These are phyloP conservation scores for Whitmania pigra DNA, from an alignment of 1,140 invertebrate genomes.

Conservation along the genomic window DNA sequence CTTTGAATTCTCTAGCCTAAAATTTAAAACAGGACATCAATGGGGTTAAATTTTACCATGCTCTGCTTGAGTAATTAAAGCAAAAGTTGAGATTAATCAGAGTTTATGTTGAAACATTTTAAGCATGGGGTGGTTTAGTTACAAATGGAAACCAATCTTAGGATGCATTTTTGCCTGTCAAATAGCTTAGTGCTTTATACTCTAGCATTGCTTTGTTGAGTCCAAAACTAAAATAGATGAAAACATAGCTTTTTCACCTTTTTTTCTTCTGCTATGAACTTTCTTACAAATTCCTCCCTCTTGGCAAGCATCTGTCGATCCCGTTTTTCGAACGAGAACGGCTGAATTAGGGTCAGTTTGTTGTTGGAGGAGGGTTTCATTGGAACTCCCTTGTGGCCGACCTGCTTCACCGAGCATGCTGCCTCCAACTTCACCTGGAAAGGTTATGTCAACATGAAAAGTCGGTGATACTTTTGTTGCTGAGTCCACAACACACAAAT, in stretches of 20 bases:
- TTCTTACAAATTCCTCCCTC: slow-evolving; percentile 5
- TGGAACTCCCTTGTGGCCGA: not conserved
- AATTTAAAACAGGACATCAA: not conserved
- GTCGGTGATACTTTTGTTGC: too few species aligned
- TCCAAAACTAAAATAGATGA: not conserved
- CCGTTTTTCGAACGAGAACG: slow-evolving; percentile 7
- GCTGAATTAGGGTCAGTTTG: not conserved
- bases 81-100: too few species aligned
- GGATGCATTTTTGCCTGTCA: not conserved
- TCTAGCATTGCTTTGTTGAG: not conserved
- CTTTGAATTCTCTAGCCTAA: slow-evolving; percentile 8
- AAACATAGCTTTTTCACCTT: not conserved
- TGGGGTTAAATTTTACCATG: too few species aligned
- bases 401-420: too few species aligned
- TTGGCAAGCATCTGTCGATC: not conserved
- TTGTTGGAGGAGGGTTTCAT: not conserved
- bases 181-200: too few species aligned
- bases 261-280: not conserved
- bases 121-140: not conserved
- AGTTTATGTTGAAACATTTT: not conserved
- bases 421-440: too few species aligned
- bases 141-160: not conserved
- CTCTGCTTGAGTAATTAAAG: too few species aligned
- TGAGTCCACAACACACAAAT: too few species aligned
- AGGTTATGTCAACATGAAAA: too few species aligned